These are phyloP conservation scores for Apolygus lucorum DNA, from an alignment of 1,140 invertebrate genomes.

Conservation along the genomic window DNA sequence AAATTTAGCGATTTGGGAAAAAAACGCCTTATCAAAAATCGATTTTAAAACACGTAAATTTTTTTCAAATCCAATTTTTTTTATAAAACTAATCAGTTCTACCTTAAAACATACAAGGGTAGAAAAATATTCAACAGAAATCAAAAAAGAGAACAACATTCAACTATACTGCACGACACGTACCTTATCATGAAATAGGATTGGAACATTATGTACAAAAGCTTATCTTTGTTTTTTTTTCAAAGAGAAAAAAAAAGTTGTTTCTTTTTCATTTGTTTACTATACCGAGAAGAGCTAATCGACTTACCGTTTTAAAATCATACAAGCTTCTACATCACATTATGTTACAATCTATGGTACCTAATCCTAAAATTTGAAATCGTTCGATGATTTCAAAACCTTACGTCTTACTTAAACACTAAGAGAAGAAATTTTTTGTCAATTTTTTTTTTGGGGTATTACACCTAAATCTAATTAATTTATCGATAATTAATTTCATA, in stretches of 20 bases:
- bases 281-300: constrained; percentile 19
- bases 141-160: constrained; percentile 17
- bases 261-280: constrained; percentile 14
- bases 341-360: constrained; percentile 19
- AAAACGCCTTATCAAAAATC: constrained; percentile 8
- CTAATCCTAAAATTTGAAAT: constrained; percentile 25
- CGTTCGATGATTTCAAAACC: constrained; percentile 25
- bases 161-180: constrained; percentile 3
- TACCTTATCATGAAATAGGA: constrained; percentile 7
- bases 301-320: constrained; percentile 17
- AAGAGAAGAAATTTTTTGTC: constrained; percentile 11
- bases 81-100: constrained; percentile 15
- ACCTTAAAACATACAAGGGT: constrained; percentile 6
- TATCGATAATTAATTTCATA: background rate
- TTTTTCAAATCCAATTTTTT: too few species aligned
- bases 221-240: constrained; percentile 8
- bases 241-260: background rate
- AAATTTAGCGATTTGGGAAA: too few species aligned
- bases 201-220: constrained; percentile 23
- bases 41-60: background rate
- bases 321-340: constrained; percentile 28
- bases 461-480: background rate
- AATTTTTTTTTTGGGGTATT: constrained; percentile 13
- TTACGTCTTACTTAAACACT: constrained; percentile 6
- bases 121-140: constrained; percentile 17